Evolutionary conservation across 2,797 vertebrate genomes (phyloP), one percentile per base, ranked within the genome.

Genomic region (Gymnothorax reevesii): DNA sequence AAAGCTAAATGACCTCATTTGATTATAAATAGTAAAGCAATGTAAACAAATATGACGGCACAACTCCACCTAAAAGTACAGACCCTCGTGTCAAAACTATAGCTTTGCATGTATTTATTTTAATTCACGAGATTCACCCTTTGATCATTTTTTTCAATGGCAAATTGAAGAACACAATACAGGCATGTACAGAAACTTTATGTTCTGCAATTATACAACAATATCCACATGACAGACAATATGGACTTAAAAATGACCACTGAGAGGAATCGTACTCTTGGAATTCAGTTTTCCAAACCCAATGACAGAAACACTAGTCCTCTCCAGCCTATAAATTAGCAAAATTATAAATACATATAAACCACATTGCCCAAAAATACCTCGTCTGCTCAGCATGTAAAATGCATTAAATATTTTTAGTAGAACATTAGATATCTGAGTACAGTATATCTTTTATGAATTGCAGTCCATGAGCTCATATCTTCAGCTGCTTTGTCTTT

Each of bases 401-500:
- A 66, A 66, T 66, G 9, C 12, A 1, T 66, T 66, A 7, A 66
- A 66, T 66, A n/a, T n/a, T 2, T 66, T 66, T 66, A 66, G 7
- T 25, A 66, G 62, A 42, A 54, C 22, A n/a, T 55, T 79, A 20
- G 52, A 49, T 8, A n/a, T 55, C 20, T 1, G 22, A 54, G 49
- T 55, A 52, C 5, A 54, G 49, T 55, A 52, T 4, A 6, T 52
- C 42, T 22, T n/a, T 7, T 49, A 54, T n/a, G 6, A 42, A 25
- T 75, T 6, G 4, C 49, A n/a, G n/a, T 79, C 20, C 20, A 10
- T 79, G n/a, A n/a, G 49, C 22, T 22, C n/a, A 20, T 54, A 2
- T 42, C 33, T 42, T 42, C 33, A 42, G 49, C 75, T n/a, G 49
- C 42, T 79, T 79, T 79, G 82, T 86, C 82, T 83, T 82, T 55